Conservation (phyloP, 1,140 invertebrate genomes). For the Halesus radiatus region DNA sequence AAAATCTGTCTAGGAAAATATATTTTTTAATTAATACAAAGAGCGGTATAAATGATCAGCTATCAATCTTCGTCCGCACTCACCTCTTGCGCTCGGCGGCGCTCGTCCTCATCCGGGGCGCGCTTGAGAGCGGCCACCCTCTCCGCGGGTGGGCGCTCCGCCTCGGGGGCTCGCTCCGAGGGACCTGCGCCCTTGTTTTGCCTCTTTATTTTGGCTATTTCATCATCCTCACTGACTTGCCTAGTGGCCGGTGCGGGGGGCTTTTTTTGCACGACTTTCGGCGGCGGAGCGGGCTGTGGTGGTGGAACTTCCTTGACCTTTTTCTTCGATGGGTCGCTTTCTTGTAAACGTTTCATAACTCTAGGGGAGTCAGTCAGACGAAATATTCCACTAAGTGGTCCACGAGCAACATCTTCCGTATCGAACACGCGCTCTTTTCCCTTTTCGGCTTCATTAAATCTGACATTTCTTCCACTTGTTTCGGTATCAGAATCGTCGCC, state of each 20-base stretch:
- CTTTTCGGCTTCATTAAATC: constrained; percentile 71
- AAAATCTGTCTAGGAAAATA: constrained; percentile 21
- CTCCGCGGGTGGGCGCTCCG: constrained; percentile 69
- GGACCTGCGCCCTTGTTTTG: constrained; percentile 84
- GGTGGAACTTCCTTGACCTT: constrained; percentile 77
- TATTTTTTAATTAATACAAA: neutral
- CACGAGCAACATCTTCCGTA: constrained; percentile 89
- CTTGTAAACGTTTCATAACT: constrained; percentile 89
- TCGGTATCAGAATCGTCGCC: constrained; percentile 81
- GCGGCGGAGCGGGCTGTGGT: constrained; percentile 70
- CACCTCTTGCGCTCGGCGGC: constrained; percentile 76
- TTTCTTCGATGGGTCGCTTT: constrained; percentile 83
- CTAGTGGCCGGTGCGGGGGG: constrained; percentile 71
- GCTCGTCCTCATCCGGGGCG: constrained; percentile 56
- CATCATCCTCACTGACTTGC: constrained; percentile 90
- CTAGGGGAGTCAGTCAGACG: constrained; percentile 89
- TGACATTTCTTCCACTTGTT: constrained; percentile 70
- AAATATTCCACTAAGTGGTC: constrained; percentile 91
- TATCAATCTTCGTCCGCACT: constrained; percentile 73
- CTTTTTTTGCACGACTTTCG: constrained; percentile 67
- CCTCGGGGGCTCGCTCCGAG: constrained; percentile 70
- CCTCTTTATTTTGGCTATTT: constrained; percentile 90
- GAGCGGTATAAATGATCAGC: neutral
- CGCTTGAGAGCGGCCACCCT: constrained; percentile 67
- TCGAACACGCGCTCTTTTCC: constrained; percentile 85